These are phyloP conservation scores for Microcebus griseorufus DNA, from an alignment of 2,113 vertebrate species.

Conservation along the genomic window DNA sequence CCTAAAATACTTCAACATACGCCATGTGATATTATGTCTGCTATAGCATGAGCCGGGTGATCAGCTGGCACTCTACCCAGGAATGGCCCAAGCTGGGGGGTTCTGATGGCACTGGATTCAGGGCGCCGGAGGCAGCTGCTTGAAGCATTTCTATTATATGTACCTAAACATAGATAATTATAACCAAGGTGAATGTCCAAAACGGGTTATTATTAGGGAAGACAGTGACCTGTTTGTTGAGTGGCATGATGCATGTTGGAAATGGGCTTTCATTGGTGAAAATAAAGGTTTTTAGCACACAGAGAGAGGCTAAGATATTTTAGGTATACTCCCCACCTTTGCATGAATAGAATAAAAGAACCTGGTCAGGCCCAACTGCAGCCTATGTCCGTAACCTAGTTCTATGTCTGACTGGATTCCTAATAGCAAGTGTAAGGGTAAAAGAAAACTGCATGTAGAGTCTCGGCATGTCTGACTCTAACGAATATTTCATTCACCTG, in stretches of 20 bases:
- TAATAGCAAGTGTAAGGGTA: neutral
- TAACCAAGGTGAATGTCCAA: neutral
- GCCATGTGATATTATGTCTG: neutral
- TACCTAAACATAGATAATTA: conserved; percentile 7
- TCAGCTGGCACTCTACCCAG: neutral
- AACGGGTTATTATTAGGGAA: neutral
- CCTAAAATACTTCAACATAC: neutral
- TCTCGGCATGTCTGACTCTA: neutral
- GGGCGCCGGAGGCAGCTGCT: neutral
- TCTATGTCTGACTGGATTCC: neutral
- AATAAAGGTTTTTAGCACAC: neutral
- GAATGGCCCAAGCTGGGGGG: neutral
- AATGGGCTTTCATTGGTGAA: neutral
- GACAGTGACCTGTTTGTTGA: neutral
- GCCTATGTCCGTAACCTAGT: neutral
- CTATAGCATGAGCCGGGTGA: neutral
- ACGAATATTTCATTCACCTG: neutral
- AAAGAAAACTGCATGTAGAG: neutral
- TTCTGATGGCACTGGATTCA: neutral
- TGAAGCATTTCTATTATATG: neutral
- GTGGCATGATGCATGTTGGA: neutral
- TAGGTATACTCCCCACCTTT: neutral
- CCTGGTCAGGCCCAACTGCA: neutral
- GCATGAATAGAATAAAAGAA: neutral
- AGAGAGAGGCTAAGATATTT: neutral